Evolutionary conservation across 2,888 invertebrate genomes (phyloP).

Genomic region (Lithosia quadra): DNA sequence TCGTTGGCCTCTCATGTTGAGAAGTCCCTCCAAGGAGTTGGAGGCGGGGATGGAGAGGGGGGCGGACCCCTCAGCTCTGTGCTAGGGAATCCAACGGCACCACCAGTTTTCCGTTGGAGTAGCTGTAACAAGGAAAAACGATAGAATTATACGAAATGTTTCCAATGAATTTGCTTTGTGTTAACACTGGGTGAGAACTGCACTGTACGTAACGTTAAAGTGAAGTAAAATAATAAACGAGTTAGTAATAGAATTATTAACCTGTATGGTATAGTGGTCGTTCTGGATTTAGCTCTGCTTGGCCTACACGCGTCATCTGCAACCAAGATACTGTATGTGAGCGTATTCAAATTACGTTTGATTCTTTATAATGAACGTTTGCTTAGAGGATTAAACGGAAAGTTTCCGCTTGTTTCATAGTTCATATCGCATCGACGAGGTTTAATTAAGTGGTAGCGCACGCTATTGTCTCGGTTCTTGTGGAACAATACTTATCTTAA

Average conservation of each 20-base stretch:
- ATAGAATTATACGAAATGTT: slow-evolving; percentile 44
- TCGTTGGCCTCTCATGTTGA: slow-evolving; percentile 64
- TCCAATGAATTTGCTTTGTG: slow-evolving; percentile 2
- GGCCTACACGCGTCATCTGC: slow-evolving; percentile 86
- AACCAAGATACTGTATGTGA: slow-evolving; percentile 75
- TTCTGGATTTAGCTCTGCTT: slow-evolving; percentile 87
- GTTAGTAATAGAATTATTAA: slow-evolving; percentile 65
- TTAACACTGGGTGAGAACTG: slow-evolving; percentile 31
- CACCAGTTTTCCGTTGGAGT: slow-evolving; percentile 87
- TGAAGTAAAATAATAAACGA: slow-evolving; percentile 31
- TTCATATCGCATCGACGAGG: slow-evolving; percentile 71
- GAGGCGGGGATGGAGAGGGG: slow-evolving; percentile 77
- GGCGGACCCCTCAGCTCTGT: slow-evolving; percentile 81
- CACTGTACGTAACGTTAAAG: slow-evolving; percentile 36
- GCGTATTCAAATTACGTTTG: slow-evolving; percentile 42
- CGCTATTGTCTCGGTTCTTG: slow-evolving; percentile 82
- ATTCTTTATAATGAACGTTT: slow-evolving; percentile 53
- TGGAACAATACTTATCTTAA: slow-evolving; percentile 84
- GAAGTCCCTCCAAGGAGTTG: slow-evolving; percentile 79
- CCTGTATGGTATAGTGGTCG: slow-evolving; percentile 85
- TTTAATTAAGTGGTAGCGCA: slow-evolving; percentile 84
- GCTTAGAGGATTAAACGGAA: slow-evolving; percentile 70
- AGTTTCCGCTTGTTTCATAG: slow-evolving; percentile 69
- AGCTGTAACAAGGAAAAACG: slow-evolving; percentile 79
- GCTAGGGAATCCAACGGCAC: slow-evolving; percentile 87